Base-by-base conservation (phyloP, 2,888 invertebrate species). In the Ferrisia virgata region DNA sequence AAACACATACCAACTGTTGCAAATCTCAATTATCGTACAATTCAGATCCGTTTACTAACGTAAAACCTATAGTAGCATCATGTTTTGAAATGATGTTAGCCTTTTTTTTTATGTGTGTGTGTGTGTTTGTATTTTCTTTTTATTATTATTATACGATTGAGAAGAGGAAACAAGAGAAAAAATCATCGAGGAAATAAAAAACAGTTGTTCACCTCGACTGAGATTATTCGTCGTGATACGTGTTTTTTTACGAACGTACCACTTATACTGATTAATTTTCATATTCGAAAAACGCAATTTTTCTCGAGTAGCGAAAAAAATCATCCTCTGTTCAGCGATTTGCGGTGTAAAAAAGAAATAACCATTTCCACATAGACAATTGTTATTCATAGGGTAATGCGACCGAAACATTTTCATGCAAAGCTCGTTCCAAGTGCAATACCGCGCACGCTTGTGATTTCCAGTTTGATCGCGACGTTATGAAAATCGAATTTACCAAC, bases 331-430 rank as follows among this genome's bases (percentile, higher is more conserved):
- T 64, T 64, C 64, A 64, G 64, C 64, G 64, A 28, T 64, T 64
- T 64, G 28, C 64, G 2, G 25, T 18, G 64, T 15, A 28, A 64
- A 64, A 64, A 64, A 25, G 64, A 64, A 64, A 64, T 64, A 64
- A 64, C 64, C 64, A 64, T 64, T 64, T 64, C 64, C 64, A 64
- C 28, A 64, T 15, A 28, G 28, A 64, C 28, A 64, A 64, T 64
- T 64, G 64, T 64, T 64, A 64, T 64, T 64, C 64, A 64, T 64
- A 64, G 64, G 64, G 64, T 64, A 64, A 64, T 64, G 28, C 64
- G 64, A 28, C 64, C 28, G 28, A 28, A 64, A 64, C 64, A 64
- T 64, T 64, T 64, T 28, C 64, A 64, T 64, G 64, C 64, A 64
- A 64, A 64, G 64, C 64, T 64, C 64, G 64, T 64, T 64, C 13